Evolutionary conservation across 37 sponge, comb jelly and placozoan species (phyloP).

Genomic region (Agelas oroides): DNA sequence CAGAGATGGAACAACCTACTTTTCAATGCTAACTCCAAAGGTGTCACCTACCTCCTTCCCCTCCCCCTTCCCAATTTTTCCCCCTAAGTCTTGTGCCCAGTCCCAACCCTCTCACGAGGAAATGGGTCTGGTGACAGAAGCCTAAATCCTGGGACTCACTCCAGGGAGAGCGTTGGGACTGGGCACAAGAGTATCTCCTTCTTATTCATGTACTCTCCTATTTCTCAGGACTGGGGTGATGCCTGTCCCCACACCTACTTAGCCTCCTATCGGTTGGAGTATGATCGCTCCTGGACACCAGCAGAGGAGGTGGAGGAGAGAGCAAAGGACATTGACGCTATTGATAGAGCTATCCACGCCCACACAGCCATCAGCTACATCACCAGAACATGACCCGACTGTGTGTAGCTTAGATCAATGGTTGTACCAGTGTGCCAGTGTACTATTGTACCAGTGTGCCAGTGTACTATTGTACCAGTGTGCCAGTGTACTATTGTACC

Average conservation of each 20-base stretch:
- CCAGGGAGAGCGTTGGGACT: too few relatives aligned
- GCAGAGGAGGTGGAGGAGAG: conserved; percentile 53
- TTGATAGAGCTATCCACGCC: conserved; percentile 33
- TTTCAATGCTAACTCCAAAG: conserved; percentile 86
- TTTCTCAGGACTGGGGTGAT: conserved; percentile 77
- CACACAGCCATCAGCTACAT: conserved; percentile 2
- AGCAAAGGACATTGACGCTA: conserved; percentile 61
- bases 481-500: too few relatives aligned
- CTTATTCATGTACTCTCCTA: too few relatives aligned
- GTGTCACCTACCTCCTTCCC: background rate
- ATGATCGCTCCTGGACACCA: conserved; percentile 86
- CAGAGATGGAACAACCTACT: conserved; percentile 55
- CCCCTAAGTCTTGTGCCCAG: too few relatives aligned
- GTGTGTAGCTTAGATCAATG: too few relatives aligned
- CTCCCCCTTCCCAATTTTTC: too few relatives aligned
- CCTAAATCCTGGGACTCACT: too few relatives aligned
- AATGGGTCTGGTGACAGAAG: too few relatives aligned
- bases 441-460: too few relatives aligned
- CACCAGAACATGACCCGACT: background rate
- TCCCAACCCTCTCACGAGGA: too few relatives aligned
- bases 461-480: too few relatives aligned
- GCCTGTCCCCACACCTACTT: conserved; percentile 58
- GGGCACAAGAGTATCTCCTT: too few relatives aligned
- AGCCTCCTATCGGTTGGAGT: conserved; percentile 69
- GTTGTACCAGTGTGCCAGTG: background rate